Percentiles rank a stretch among this genome's conserved stretches.
phyloP scores from a whole-genome alignment of 2,797 vertebrate genomes.

The Melanotaenia pygmaea region DNA sequence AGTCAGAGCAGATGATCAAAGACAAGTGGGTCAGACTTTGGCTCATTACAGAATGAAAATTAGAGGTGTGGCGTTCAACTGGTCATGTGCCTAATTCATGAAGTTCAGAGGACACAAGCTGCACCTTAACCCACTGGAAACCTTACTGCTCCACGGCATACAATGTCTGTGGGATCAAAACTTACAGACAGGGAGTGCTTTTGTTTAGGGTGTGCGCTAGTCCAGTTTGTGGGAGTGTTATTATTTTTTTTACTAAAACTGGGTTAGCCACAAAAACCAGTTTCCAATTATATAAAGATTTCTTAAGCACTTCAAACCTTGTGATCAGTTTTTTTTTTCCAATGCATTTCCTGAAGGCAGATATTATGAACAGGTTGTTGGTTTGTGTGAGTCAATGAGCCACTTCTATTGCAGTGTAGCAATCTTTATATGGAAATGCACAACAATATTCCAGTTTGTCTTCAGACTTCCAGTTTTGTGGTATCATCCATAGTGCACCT shows the following conservation, averaged over 20 bases:
- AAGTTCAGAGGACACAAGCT: constrained; percentile 28
- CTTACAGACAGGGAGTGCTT: neutral
- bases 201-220: neutral
- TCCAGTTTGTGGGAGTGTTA: neutral
- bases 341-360: neutral
- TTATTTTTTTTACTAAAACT: neutral
- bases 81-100: constrained; percentile 34
- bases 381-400: constrained; percentile 4
- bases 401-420: neutral
- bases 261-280: neutral
- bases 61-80: constrained; percentile 2
- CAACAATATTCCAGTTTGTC: neutral
- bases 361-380: neutral
- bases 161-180: neutral
- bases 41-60: neutral
- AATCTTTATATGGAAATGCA: constrained; percentile 17
- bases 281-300: neutral
- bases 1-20: constrained; percentile 1
- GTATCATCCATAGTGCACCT: neutral
- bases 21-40: neutral
- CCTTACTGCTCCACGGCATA: neutral
- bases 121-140: constrained; percentile 25
- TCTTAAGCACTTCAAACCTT: neutral
- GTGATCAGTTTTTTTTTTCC: constrained; percentile 4
- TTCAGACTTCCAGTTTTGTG: constrained; percentile 1